phyloP scores from a whole-genome alignment of 1,140 invertebrate genomes.

The Drosophila orosa region DNA sequence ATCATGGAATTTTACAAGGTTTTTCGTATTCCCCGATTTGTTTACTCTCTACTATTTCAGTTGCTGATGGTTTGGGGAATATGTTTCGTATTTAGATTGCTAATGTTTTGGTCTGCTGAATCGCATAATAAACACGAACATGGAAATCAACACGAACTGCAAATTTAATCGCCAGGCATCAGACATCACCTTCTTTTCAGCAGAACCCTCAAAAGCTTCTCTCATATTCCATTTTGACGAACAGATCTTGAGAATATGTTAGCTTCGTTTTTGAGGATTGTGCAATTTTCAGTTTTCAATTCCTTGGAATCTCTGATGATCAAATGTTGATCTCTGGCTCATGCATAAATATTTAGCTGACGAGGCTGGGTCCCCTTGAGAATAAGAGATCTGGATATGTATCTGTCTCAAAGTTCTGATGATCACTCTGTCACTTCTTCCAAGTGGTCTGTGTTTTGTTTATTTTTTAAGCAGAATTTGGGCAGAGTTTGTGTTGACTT shows the following conservation, averaged over 20 bases:
- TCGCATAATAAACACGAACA: constrained; percentile 51
- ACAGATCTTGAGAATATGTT: constrained; percentile 16
- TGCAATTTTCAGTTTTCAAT: constrained; percentile 37
- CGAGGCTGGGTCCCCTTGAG: neutral
- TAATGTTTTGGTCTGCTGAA: constrained; percentile 68
- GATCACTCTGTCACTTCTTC: neutral
- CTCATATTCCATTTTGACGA: constrained; percentile 14
- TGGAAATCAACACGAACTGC: constrained; percentile 7
- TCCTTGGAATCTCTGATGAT: constrained; percentile 42
- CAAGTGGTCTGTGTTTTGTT: neutral
- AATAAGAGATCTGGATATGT: neutral
- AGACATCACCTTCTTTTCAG: constrained; percentile 14
- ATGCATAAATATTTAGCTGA: constrained; percentile 73
- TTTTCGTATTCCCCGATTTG: constrained; percentile 9
- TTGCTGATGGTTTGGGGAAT: neutral
- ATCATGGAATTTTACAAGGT: constrained; percentile 20
- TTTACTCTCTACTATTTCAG: constrained; percentile 1
- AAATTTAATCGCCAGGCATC: constrained; percentile 13
- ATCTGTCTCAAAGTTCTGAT: neutral
- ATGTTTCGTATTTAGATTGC: constrained; percentile 32
- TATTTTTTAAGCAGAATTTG: constrained; percentile 1
- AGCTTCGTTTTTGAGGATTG: constrained; percentile 20
- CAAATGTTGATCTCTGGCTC: constrained; percentile 58
- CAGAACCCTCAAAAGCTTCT: constrained; percentile 5
- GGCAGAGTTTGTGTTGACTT: constrained; percentile 1